Evolutionary conservation across 2,797 vertebrate genomes (phyloP), one percentile per base, ranked within the genome.

Genomic region (Chiropotes sagulatus): DNA sequence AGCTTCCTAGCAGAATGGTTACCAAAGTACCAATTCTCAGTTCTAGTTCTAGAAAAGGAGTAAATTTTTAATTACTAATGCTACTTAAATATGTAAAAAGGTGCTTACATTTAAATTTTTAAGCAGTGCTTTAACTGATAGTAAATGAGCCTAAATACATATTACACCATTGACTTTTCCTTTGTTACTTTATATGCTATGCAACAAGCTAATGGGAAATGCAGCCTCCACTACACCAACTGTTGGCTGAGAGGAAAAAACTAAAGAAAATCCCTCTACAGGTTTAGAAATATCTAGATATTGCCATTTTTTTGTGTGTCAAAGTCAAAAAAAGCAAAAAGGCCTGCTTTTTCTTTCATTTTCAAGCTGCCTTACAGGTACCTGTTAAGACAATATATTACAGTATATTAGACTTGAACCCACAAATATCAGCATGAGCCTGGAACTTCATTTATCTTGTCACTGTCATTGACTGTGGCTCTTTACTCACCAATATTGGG

Each of bases 261-360:
- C 14, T 85, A 15, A 33, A 85, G 90, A 82, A 82, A 88, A 90
- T 72, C 72, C 50, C 8, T 90, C 22, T 46, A 5, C 3, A 80
- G 30, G n/a, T 76, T 93, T 96, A 91, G 39, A 95, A 94, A 78
- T 73, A 87, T 14, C 70, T 80, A 57, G 28, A 70, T 39, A 72
- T 9, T n/a, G 26, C 7, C 26, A 14, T 41, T 13, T 83, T 83
- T 97, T 93, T 76, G 64, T 26, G 4, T 70, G 41, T 75, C 41
- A 82, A 94, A 19, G 20, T 19, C 52, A 91, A 39, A 6, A 44
- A 57, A 79, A 75, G 14, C n/a, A 79, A 79, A 96, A 28, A 90
- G 13, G 13, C 2, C 14, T 54, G 8, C 12, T 41, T 78, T 92
- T 92, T 46, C 57, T 57, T 64, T 28, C 93, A 82, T 85, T 95